Evolutionary conservation across 2,797 vertebrate species (phyloP).

Genomic region (Mus minutoides): DNA sequence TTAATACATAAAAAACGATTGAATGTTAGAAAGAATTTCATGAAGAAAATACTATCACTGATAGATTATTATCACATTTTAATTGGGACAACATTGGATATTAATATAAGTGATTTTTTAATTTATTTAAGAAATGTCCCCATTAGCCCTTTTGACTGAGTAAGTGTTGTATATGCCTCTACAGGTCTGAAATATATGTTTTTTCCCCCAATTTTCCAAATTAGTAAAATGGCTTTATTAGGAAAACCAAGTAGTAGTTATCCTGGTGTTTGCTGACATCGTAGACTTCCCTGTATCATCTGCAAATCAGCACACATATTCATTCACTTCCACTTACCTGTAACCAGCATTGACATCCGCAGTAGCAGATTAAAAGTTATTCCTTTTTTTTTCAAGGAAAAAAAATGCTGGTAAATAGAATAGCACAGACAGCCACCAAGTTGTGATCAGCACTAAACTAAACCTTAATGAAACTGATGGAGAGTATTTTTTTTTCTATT

Average conservation of each 20-base stretch:
- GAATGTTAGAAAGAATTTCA: slow-evolving; percentile 58
- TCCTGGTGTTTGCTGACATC: neutral
- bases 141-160: slow-evolving; percentile 54
- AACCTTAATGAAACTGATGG: slow-evolving; percentile 31
- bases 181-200: slow-evolving; percentile 50
- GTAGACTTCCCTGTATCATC: neutral
- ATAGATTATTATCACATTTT: slow-evolving; percentile 59
- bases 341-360: neutral
- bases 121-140: slow-evolving; percentile 59
- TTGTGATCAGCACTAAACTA: slow-evolving; percentile 12
- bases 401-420: slow-evolving; percentile 28
- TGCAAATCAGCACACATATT: neutral
- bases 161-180: slow-evolving; percentile 55
- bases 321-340: neutral
- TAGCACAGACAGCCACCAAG: neutral
- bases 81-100: slow-evolving; percentile 50
- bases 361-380: neutral
- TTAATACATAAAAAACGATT: slow-evolving; percentile 60
- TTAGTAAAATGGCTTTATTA: slow-evolving; percentile 54
- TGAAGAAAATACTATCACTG: slow-evolving; percentile 57
- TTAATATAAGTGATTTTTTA: slow-evolving; percentile 69
- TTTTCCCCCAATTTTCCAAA: slow-evolving; percentile 65
- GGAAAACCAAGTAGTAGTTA: slow-evolving; percentile 59
- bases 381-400: slow-evolving; percentile 50
- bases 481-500: neutral